Conservation (phyloP, 1,140 invertebrate species). For the Drosophila tani region DNA sequence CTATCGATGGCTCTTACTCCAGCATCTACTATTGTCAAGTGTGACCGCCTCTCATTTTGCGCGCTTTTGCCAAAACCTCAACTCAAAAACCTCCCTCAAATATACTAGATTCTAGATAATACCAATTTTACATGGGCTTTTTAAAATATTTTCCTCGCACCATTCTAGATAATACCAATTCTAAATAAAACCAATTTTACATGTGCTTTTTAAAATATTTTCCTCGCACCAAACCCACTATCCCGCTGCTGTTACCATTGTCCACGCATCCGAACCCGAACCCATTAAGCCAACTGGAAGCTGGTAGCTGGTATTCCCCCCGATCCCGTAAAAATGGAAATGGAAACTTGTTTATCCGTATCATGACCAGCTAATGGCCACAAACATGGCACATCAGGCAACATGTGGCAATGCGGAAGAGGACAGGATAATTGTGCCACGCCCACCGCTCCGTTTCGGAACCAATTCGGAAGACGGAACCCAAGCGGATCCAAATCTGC, state of each 20-base stretch:
- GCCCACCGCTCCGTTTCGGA: constrained; percentile 24
- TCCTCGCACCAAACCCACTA: no score
- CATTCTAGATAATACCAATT: no score
- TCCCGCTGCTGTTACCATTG: neutral
- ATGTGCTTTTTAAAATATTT: no score
- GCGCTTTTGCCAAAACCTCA: no score
- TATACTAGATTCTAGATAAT: no score
- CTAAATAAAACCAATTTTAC: no score
- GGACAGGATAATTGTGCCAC: constrained; percentile 55
- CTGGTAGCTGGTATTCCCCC: constrained; percentile 8
- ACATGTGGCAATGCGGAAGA: constrained; percentile 70
- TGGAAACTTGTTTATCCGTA: constrained; percentile 64
- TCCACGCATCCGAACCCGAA: neutral
- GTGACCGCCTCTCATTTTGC: no score
- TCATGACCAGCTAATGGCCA: constrained; percentile 34
- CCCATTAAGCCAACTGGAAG: constrained; percentile 29
- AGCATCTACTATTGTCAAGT: no score
- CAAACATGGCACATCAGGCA: constrained; percentile 9
- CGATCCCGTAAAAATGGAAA: constrained; percentile 6
- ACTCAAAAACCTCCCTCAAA: no score
- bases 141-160: no score
- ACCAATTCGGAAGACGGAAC: constrained; percentile 74
- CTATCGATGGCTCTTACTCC: no score
- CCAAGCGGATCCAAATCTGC: constrained; percentile 4
- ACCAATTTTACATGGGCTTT: no score